Base-by-base conservation (phyloP, 2,113 vertebrate species). In the Vicugna pacos region DNA sequence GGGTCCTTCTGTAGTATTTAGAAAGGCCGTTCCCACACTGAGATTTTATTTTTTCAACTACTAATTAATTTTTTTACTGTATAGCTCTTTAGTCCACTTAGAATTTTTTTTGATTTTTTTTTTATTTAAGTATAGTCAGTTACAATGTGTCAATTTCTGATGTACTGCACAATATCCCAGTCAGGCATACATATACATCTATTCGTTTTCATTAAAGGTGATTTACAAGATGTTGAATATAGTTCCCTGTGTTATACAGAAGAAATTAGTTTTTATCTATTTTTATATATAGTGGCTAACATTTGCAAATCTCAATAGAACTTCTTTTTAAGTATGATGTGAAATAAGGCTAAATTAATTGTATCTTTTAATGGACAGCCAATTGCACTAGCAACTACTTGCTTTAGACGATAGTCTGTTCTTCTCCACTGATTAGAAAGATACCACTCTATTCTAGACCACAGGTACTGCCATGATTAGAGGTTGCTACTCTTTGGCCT, bases 1-100 rank as follows among this genome's bases (percentile, higher is more conserved):
- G 20, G 12, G 12, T 87, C 9, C 35, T 60, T 93, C 26, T 82
- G 8, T 84, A 14, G 24, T 83, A 8, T 69, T 85, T 64, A 89
- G 10, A 32, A 81, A 92, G 19, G 6, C 28, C n/a, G 83, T 73
- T 73, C n/a, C 72, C 15, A 79, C 3, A 73, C 5, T 38, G 26
- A 65, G 28, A 92, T 90, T 67, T 72, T 62, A 82, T 92, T 38
- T 90, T 81, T 90, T 85, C 26, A 50, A 75, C 16, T 69, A 42
- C 20, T 77, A 28, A 28, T 22, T 91, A 28, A 12, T n/a, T 86
- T 87, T 82, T 87, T 91, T 52, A 35, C 22, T 81, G 8, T 54
- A 3, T 26, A 60, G 19, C 19, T 56, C 22, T 93, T 92, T 84
- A 81, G 28, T 72, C 6, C 8, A 73, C 48, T 16, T 94, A 56